Evolutionary conservation across 2,888 invertebrate genomes (phyloP).

Genomic region (Agrotis segetum): DNA sequence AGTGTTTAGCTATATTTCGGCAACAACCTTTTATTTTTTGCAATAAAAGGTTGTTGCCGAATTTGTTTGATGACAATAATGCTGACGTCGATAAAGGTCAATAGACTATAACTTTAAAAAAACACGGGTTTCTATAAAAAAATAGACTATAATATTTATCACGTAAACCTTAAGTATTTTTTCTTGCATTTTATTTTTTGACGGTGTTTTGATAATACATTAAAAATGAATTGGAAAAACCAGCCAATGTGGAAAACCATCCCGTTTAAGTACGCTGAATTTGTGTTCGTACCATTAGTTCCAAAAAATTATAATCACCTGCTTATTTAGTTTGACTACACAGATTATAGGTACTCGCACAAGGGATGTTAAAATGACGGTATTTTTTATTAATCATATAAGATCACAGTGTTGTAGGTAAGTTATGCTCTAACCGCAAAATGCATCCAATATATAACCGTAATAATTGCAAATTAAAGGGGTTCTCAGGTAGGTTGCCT

Average conservation of each 20-base stretch:
- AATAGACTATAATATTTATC: not conserved
- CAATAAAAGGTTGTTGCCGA: conserved; percentile 10
- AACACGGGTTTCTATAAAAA: not conserved
- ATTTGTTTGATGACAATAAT: conserved; percentile 1
- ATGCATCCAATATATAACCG: not conserved
- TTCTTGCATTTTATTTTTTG: not conserved
- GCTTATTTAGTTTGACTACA: not conserved
- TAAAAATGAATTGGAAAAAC: conserved; percentile 15
- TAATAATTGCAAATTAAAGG: conserved; percentile 4
- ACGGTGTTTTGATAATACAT: conserved; percentile 20
- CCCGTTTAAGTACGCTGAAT: not conserved
- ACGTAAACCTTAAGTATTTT: conserved; percentile 9
- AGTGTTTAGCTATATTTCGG: too few relatives aligned
- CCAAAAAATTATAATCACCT: conserved; percentile 2
- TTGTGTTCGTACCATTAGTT: conserved; percentile 3
- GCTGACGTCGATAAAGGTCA: conserved; percentile 3
- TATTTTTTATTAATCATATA: not conserved
- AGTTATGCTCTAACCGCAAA: conserved; percentile 16
- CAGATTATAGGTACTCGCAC: not conserved
- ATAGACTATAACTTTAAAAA: conserved; percentile 16
- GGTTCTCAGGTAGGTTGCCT: not conserved
- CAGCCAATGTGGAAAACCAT: conserved; percentile 2
- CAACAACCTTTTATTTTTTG: too few relatives aligned
- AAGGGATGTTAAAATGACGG: not conserved
- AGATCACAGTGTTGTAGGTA: not conserved